Evolutionary conservation across 2,113 vertebrate genomes (phyloP).

Genomic region (Podarcis cretensis): DNA sequence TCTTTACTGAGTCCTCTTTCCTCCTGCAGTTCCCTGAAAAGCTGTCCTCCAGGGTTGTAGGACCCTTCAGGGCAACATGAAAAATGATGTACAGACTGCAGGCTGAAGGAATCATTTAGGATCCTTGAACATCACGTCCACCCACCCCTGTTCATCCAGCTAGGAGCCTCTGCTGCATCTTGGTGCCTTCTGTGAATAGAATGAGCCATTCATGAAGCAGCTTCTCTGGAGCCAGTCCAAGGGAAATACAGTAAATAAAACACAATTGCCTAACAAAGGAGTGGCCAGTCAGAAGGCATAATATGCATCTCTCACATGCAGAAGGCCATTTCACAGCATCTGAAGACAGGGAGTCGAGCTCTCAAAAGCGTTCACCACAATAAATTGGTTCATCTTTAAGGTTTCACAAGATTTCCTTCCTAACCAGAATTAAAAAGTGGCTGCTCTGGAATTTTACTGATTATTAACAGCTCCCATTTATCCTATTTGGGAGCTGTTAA

Average conservation of each 20-base stretch:
- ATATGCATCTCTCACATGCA: not conserved
- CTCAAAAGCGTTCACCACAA: too few species aligned
- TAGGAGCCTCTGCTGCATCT: not conserved
- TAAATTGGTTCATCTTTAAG: not conserved
- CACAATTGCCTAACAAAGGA: not conserved
- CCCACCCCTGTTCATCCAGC: not conserved
- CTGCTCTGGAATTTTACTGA: not conserved
- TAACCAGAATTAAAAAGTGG: not conserved
- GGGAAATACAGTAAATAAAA: not conserved
- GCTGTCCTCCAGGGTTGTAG: too few species aligned
- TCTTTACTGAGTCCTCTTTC: not conserved
- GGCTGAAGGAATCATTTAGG: not conserved
- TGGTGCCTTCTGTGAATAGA: not conserved
- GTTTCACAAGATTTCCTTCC: not conserved
- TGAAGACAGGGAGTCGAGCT: not conserved
- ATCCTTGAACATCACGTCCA: too few species aligned
- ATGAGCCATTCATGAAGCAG: too few species aligned
- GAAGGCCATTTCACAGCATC: not conserved
- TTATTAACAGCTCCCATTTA: not conserved
- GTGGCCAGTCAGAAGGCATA: not conserved
- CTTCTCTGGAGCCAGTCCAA: too few species aligned
- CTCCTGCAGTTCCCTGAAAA: not conserved
- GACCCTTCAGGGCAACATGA: too few species aligned
- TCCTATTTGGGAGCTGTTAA: not conserved
- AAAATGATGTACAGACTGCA: too few species aligned